Evolutionary conservation across 1,140 invertebrate species (phyloP).

Genomic region (Drosophila paulistorum): DNA sequence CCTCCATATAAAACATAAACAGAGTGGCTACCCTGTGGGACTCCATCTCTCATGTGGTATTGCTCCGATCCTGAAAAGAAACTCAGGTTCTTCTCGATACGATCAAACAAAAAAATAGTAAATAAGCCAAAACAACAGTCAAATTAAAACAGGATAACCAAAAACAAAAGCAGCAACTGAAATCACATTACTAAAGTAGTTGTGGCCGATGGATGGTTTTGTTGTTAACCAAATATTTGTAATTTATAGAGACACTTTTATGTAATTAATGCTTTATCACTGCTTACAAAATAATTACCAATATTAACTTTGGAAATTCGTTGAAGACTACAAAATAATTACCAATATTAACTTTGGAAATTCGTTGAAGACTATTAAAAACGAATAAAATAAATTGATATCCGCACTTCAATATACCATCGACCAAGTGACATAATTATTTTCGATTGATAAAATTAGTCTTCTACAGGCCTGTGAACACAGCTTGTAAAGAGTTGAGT

Average conservation of each 20-base stretch:
- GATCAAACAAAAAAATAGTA: too few relatives aligned
- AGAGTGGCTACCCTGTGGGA: too few relatives aligned
- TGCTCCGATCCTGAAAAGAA: too few relatives aligned
- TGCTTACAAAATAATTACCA: conserved; percentile 46
- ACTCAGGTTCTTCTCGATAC: too few relatives aligned
- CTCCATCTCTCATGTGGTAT: too few relatives aligned
- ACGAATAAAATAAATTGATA: neutral
- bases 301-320: conserved; percentile 49
- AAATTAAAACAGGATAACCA: conserved; percentile 32
- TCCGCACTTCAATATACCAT: too few relatives aligned
- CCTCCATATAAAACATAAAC: too few relatives aligned
- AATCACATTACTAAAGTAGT: conserved; percentile 24
- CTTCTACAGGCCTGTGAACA: too few relatives aligned
- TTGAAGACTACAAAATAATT: conserved; percentile 39
- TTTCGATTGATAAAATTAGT: too few relatives aligned
- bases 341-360: conserved; percentile 51
- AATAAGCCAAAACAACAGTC: neutral
- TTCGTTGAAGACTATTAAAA: conserved; percentile 15
- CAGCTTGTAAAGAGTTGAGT: too few relatives aligned
- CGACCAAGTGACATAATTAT: too few relatives aligned
- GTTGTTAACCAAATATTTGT: conserved; percentile 20
- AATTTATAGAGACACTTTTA: conserved; percentile 31
- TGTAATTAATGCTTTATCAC: conserved; percentile 35
- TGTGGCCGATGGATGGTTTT: conserved; percentile 3
- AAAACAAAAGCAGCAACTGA: conserved; percentile 25